Percentiles rank a stretch among this genome's conserved stretches.
These are phyloP conservation scores for Polyommatus icarus DNA, from an alignment of 2,888 invertebrate species.

Conservation along the genomic window DNA sequence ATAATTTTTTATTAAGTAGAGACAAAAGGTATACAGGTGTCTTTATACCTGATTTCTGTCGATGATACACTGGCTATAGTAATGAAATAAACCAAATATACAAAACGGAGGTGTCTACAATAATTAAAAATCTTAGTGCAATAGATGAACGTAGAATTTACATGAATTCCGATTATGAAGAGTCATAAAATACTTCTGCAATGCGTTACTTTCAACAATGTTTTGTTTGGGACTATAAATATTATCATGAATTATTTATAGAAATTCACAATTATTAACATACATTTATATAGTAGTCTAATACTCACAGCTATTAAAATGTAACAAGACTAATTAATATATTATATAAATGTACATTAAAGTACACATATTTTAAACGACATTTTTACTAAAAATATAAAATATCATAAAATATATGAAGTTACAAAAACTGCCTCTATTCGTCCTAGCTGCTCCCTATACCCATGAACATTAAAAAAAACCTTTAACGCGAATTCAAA, in stretches of 20 bases:
- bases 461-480: slow-evolving; percentile 32
- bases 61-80: background rate
- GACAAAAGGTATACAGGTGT: background rate
- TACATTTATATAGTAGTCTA: slow-evolving; percentile 14
- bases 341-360: slow-evolving; percentile 23
- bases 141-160: background rate
- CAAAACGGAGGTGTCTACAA: background rate
- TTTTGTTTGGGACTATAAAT: background rate
- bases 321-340: slow-evolving; percentile 20
- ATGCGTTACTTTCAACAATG: background rate
- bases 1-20: background rate
- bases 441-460: slow-evolving; percentile 38
- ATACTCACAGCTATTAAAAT: slow-evolving; percentile 14
- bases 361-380: slow-evolving; percentile 17
- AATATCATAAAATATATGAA: slow-evolving; percentile 30
- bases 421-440: slow-evolving; percentile 39
- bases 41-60: background rate
- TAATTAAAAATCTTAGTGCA: background rate
- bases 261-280: background rate
- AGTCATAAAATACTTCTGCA: background rate
- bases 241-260: background rate
- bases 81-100: background rate
- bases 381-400: slow-evolving; percentile 32
- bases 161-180: background rate
- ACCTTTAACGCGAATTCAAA: slow-evolving; percentile 41